A percentile compares a stretch with the other conserved stretches of the same genome.
Evolutionary conservation across 1,140 invertebrate genomes (phyloP).

Genomic region (Drosophila miranda): DNA sequence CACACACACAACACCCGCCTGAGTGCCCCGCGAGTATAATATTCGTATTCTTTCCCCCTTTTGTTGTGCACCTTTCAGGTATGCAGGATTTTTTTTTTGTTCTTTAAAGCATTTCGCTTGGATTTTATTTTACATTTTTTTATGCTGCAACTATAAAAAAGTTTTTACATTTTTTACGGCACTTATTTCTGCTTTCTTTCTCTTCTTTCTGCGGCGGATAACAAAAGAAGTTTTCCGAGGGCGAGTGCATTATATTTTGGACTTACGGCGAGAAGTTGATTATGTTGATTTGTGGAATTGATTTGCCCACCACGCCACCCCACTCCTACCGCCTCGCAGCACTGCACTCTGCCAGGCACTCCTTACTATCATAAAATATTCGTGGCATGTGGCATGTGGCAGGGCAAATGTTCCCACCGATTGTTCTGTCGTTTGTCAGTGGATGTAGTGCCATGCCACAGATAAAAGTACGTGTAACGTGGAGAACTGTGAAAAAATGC

Average conservation of each 20-base stretch:
- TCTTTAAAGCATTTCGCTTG: constrained; percentile 38
- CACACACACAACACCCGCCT: constrained; percentile 31
- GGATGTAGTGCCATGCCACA: constrained; percentile 12
- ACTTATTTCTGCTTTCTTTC: constrained; percentile 57
- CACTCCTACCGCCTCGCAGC: background rate
- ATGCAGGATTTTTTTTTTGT: constrained; percentile 10
- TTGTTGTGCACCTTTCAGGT: constrained; percentile 63
- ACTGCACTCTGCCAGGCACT: constrained; percentile 22
- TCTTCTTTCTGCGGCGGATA: constrained; percentile 43
- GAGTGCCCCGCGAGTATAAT: constrained; percentile 29
- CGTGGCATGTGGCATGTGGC: constrained; percentile 61
- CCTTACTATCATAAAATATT: constrained; percentile 56
- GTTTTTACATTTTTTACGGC: constrained; percentile 78
- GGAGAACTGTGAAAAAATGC: no score
- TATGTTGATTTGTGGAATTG: constrained; percentile 80
- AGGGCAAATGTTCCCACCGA: constrained; percentile 37
- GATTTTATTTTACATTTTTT: constrained; percentile 77
- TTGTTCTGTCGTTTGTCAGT: constrained; percentile 50
- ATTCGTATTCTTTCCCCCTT: constrained; percentile 30
- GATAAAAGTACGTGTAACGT: background rate
- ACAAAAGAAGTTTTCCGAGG: constrained; percentile 64
- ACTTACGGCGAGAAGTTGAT: constrained; percentile 74
- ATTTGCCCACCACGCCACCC: constrained; percentile 26
- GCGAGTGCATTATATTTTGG: constrained; percentile 74
- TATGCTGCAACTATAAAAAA: constrained; percentile 77